Evolutionary conservation across 2,797 vertebrate genomes (phyloP).

Genomic region (Pseudopleuronectes americanus): DNA sequence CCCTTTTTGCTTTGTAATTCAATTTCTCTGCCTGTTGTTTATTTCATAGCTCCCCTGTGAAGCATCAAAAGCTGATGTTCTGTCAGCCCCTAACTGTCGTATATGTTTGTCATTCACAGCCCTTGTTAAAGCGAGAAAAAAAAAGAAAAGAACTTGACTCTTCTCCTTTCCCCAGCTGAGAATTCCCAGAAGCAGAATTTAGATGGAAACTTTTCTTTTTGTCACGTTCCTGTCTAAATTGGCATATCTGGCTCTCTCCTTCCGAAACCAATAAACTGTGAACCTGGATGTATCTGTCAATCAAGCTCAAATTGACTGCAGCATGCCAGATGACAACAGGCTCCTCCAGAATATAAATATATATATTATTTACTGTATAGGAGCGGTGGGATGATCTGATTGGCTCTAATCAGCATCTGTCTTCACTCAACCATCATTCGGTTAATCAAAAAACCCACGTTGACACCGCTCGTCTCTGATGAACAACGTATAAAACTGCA

Average conservation of each 20-base stretch:
- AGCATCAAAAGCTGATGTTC: constrained; percentile 92
- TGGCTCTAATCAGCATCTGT: constrained; percentile 88
- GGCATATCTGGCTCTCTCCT: constrained; percentile 92
- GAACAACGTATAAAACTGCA: background rate
- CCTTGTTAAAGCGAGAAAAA: constrained; percentile 85
- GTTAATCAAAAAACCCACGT: constrained; percentile 12
- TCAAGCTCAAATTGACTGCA: constrained; percentile 89
- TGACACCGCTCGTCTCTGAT: background rate
- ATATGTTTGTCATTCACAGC: constrained; percentile 93
- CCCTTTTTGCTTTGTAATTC: constrained; percentile 87
- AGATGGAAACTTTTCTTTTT: constrained; percentile 91
- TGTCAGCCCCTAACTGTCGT: constrained; percentile 89
- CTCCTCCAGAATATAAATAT: constrained; percentile 72
- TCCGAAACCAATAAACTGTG: constrained; percentile 95
- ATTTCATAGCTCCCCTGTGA: constrained; percentile 90
- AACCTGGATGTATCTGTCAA: constrained; percentile 94
- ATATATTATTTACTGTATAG: constrained; percentile 55
- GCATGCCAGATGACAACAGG: constrained; percentile 91
- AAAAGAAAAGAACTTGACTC: constrained; percentile 82
- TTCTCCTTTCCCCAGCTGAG: constrained; percentile 83
- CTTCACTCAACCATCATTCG: constrained; percentile 71
- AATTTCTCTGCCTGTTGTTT: constrained; percentile 90
- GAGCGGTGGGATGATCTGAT: constrained; percentile 78
- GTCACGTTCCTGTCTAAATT: constrained; percentile 96
- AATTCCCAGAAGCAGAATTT: constrained; percentile 96